Evolutionary conservation across 2,888 invertebrate species (phyloP).

Genomic region (Leptopterna dolabrata): DNA sequence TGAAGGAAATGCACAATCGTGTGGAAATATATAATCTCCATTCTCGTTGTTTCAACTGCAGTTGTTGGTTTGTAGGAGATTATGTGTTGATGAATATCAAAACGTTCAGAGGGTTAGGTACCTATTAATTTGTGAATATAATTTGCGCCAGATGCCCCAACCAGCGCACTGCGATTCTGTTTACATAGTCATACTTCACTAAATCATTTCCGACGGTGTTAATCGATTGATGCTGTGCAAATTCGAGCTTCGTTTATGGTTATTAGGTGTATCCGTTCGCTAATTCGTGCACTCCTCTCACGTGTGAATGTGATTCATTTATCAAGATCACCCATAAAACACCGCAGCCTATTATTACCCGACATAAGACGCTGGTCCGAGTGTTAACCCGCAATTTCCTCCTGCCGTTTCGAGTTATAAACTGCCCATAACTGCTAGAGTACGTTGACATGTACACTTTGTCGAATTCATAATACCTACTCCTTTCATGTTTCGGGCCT

Average conservation of each 20-base stretch:
- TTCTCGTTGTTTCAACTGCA: too few relatives aligned
- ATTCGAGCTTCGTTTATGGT: background rate
- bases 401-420: background rate
- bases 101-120: too few relatives aligned
- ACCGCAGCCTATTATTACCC: background rate
- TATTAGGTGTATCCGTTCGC: background rate
- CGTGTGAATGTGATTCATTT: background rate
- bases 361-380: background rate
- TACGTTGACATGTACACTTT: background rate
- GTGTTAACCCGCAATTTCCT: background rate
- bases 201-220: background rate
- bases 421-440: background rate
- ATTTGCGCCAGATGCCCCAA: background rate
- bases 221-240: background rate
- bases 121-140: background rate
- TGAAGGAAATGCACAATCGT: too few relatives aligned
- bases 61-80: too few relatives aligned
- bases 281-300: background rate
- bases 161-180: background rate
- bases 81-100: too few relatives aligned
- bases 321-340: background rate
- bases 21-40: too few relatives aligned
- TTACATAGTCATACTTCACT: background rate
- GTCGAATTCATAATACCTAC: background rate
- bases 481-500: conserved; percentile 30